These are phyloP conservation scores for Cololabis saira DNA, from an alignment of 2,113 vertebrate species.

Conservation along the genomic window DNA sequence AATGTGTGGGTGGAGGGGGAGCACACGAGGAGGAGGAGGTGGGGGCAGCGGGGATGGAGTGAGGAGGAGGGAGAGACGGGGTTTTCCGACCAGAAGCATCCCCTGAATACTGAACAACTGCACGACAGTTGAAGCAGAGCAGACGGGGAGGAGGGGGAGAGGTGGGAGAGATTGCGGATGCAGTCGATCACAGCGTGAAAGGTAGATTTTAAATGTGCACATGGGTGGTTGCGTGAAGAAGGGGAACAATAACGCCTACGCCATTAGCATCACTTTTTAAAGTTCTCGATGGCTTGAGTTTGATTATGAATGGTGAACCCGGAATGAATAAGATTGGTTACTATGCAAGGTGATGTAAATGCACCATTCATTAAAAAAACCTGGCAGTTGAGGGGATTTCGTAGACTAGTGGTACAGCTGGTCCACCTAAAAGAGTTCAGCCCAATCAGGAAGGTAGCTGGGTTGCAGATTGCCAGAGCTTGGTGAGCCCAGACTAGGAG, in stretches of 20 bases:
- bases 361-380: too few relatives aligned
- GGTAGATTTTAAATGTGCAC: slow-evolving; percentile 32
- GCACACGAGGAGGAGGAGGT: slow-evolving; percentile 43
- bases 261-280: not conserved
- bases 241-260: slow-evolving; percentile 7
- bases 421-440: too few relatives aligned
- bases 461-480: too few relatives aligned
- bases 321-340: not conserved
- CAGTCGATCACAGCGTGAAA: slow-evolving; percentile 46
- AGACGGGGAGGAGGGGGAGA: slow-evolving; percentile 14
- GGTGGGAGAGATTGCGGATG: slow-evolving; percentile 24
- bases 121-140: slow-evolving; percentile 25
- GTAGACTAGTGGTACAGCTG: too few relatives aligned
- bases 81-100: slow-evolving; percentile 63
- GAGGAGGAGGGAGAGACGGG: slow-evolving; percentile 24
- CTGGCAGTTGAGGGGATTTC: too few relatives aligned
- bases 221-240: slow-evolving; percentile 29
- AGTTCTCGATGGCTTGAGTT: slow-evolving; percentile 6
- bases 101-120: slow-evolving; percentile 41
- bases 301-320: slow-evolving; percentile 28
- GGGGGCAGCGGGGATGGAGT: slow-evolving; percentile 16
- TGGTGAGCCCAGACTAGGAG: too few relatives aligned
- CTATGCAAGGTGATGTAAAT: too few relatives aligned
- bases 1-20: slow-evolving; percentile 46
- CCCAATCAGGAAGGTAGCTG: too few relatives aligned